These are phyloP conservation scores for Zaprionus obscuricornis DNA, from an alignment of 2,888 invertebrate species.

Conservation along the genomic window DNA sequence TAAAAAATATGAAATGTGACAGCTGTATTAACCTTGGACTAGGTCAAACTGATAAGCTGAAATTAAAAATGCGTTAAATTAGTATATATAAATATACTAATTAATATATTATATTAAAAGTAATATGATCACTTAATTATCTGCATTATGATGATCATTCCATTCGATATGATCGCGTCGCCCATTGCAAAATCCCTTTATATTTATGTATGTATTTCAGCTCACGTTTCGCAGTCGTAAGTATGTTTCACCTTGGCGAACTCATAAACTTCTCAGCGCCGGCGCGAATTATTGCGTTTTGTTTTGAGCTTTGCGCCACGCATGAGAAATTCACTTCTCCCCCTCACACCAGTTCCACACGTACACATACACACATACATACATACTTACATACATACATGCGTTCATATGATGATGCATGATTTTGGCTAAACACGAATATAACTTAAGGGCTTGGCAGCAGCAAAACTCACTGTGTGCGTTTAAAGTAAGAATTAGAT, in stretches of 20 bases:
- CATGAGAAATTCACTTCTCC: constrained; percentile 12
- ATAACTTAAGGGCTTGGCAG: constrained; percentile 45
- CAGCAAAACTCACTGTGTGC: constrained; percentile 6
- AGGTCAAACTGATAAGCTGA: constrained; percentile 19
- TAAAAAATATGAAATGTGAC: constrained; percentile 42
- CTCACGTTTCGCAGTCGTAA: constrained; percentile 27
- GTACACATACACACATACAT: background rate
- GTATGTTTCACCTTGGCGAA: constrained; percentile 42
- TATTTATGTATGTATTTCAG: no score
- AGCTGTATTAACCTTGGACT: constrained; percentile 29
- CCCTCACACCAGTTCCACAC: background rate
- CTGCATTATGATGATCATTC: background rate
- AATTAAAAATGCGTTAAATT: background rate
- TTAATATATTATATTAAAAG: no score
- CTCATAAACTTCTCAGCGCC: constrained; percentile 48
- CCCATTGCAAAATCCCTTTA: no score
- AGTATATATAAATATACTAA: background rate
- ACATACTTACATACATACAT: background rate
- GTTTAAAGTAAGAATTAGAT: constrained; percentile 35
- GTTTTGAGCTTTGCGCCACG: constrained; percentile 13
- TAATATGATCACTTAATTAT: no score
- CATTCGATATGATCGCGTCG: constrained; percentile 1
- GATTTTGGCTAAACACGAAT: constrained; percentile 32
- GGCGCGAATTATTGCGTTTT: constrained; percentile 30
- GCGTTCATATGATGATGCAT: background rate